phyloP scores from a whole-genome alignment of 2,888 invertebrate genomes.

The Dryococelus australis region DNA sequence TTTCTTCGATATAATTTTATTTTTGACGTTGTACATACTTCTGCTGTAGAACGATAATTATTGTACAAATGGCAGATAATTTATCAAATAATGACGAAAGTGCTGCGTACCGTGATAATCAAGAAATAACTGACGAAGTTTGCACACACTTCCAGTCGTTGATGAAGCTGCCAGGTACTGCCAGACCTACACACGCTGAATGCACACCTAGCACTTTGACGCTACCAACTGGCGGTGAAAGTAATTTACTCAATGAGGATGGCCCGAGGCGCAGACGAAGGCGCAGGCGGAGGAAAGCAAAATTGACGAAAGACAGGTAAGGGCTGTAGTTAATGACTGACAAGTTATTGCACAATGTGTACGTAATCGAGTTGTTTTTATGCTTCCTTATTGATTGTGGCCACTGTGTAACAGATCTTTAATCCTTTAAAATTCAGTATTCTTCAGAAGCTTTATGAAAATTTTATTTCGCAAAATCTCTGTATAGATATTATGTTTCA shows the following conservation, averaged over 20 bases:
- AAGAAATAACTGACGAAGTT: not conserved
- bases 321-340: not conserved
- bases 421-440: no score
- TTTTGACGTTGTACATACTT: no score
- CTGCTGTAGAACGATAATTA: not conserved
- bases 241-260: not conserved
- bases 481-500: no score
- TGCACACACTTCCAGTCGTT: not conserved
- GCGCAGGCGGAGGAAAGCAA: not conserved
- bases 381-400: no score
- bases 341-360: not conserved
- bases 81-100: not conserved
- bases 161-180: not conserved
- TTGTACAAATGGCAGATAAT: not conserved
- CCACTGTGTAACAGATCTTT: no score
- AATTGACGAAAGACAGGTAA: not conserved
- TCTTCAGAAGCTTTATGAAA: no score
- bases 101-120: not conserved
- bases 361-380: no score
- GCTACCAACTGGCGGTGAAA: not conserved
- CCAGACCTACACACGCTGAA: not conserved
- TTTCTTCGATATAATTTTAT: no score
- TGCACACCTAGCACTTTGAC: not conserved
- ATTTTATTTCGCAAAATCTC: no score
- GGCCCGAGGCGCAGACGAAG: not conserved